Evolutionary conservation across 2,797 vertebrate species (phyloP), one percentile per base, ranked within the genome.

Genomic region (Chloroceryle amazona): DNA sequence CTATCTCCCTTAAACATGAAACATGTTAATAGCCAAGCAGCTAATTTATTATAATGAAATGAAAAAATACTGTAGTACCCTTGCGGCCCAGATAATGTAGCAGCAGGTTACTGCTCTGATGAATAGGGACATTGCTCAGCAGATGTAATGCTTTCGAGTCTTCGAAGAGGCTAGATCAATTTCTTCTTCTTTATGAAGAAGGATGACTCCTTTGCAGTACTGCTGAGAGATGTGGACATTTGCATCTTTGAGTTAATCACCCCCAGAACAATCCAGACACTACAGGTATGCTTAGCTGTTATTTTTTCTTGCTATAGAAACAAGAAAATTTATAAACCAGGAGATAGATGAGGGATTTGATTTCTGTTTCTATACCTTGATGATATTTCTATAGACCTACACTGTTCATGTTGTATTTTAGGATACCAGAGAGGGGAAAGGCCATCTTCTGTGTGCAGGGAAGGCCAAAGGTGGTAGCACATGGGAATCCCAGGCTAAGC

Each of bases 1-100:
- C 67, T 86, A 33, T 82, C 66, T 88, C 41, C 84, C 73, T 89
- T 87, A 89, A 90, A 91, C 47, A 94, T 91, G 73, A 97, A 90
- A 6, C 65, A 87, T 13, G 10, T 75, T 85, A 81, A 80, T 90
- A 94, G 49, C 51, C 65, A 92, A 89, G 75, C 52, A 89, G 42
- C 62, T 96, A 83, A 96, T 96, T 92, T 89, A 81, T 91, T 86
- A 54, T 92, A 94, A 95, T 79, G 76, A 87, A 81, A 83, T 68
- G 81, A 81, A 92, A 90, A 95, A 96, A 92, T 87, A 88, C 73
- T 11, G 49, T 20, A 80, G 61, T 61, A 92, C 80, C 42, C 61
- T 85, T 63, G 55, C 2, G 37, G 76, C 42, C 68, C 52, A 84
- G 90, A 70, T 75, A 96, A 93, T 81, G 83, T 54, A 92, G 73